Base-by-base conservation (phyloP, 2,888 invertebrate species). In the Tineola bisselliella region DNA sequence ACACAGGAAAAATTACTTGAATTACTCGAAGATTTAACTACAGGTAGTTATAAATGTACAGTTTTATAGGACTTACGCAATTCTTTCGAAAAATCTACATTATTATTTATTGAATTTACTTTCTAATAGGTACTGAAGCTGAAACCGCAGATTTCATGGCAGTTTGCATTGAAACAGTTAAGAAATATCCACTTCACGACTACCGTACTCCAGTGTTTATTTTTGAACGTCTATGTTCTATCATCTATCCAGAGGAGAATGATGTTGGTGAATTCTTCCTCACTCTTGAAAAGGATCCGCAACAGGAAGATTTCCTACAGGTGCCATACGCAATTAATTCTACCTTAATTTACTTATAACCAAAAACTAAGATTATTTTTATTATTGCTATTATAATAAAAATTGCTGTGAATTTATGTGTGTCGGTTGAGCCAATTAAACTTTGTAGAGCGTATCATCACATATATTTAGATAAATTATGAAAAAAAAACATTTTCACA, bases 61-160 rank as follows among this genome's bases (percentile, higher is more conserved):
- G n/a, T n/a, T n/a, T n/a, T n/a, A n/a, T n/a, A n/a, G n/a, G n/a
- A n/a, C n/a, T n/a, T n/a, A n/a, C n/a, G n/a, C n/a, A n/a, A n/a
- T n/a, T n/a, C n/a, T 63, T 11, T n/a, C n/a, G n/a, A n/a, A n/a
- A n/a, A n/a, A n/a, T n/a, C n/a, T n/a, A n/a, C n/a, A n/a, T n/a
- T n/a, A n/a, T 48, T 25, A n/a, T n/a, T n/a, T n/a, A n/a, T n/a
- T n/a, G n/a, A n/a, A 25, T 6, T 25, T 25, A 25, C 6, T 25
- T 25, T 25, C 25, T 25, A 25, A 0, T 74, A 90, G 95, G 97
- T 8, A 98, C 97, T 0, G 97, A 98, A 79, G 93, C 95, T 44
- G 99, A 99, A 81, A 98, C 98, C 0, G 94, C 95, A 58, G 95
- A 97, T 63, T 99, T 99, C 75, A 99, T 99, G 97, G 93, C 95